Conservation (phyloP, 2,888 invertebrate genomes). For the Anthoptus insignis region DNA sequence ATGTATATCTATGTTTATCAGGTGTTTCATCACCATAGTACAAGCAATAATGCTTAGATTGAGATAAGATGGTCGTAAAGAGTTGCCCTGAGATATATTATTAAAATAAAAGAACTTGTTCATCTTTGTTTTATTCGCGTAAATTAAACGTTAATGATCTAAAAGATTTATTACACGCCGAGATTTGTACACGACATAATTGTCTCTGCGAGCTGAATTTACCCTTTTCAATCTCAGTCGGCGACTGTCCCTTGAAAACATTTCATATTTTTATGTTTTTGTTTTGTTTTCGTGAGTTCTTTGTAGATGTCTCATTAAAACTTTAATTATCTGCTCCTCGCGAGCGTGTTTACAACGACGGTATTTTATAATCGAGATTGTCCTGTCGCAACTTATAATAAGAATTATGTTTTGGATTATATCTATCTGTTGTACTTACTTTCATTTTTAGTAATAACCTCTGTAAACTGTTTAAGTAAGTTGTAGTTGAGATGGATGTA, state of each 20-base stretch:
- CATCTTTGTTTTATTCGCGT: background rate
- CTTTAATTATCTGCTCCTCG: conserved; percentile 50
- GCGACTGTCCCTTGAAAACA: conserved; percentile 8
- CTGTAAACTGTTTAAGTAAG: no score
- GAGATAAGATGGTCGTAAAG: no score
- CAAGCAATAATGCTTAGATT: no score
- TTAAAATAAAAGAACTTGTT: background rate
- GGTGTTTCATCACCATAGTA: no score
- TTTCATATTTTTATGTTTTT: conserved; percentile 24
- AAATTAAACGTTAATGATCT: background rate
- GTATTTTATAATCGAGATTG: conserved; percentile 11
- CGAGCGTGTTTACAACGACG: conserved; percentile 24
- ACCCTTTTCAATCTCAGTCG: conserved; percentile 16
- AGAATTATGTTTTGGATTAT: no score
- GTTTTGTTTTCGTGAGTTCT: conserved; percentile 43
- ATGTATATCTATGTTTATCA: no score
- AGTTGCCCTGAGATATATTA: no score
- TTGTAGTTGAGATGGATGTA: no score
- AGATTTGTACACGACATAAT: conserved; percentile 8
- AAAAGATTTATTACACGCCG: conserved; percentile 17
- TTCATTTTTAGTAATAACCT: no score
- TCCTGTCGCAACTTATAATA: background rate
- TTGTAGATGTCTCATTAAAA: conserved; percentile 53
- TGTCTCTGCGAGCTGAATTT: conserved; percentile 5
- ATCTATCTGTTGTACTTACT: no score